These are phyloP conservation scores for Zaprionus lachaisei DNA, from an alignment of 1,140 invertebrate species.

Conservation along the genomic window DNA sequence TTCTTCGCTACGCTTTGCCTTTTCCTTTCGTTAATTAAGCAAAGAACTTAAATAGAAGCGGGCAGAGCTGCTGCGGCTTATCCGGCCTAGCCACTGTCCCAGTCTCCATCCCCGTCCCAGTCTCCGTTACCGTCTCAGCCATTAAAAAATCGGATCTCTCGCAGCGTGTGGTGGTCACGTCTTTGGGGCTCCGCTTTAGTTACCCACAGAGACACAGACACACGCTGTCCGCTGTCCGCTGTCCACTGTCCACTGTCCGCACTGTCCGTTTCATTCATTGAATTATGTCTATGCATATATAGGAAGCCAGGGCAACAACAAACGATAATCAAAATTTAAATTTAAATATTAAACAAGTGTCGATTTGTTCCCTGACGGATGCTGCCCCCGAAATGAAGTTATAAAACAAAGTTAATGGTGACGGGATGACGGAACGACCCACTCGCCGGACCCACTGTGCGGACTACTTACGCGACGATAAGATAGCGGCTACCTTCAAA, in stretches of 20 bases:
- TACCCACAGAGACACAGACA: slow-evolving; percentile 51
- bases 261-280: slow-evolving; percentile 60
- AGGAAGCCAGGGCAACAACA: slow-evolving; percentile 14
- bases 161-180: slow-evolving; percentile 69
- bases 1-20: slow-evolving; percentile 65
- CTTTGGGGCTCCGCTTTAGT: slow-evolving; percentile 19
- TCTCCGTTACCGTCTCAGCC: slow-evolving; percentile 3
- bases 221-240: not conserved
- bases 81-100: slow-evolving; percentile 41
- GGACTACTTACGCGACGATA: slow-evolving; percentile 52
- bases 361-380: slow-evolving; percentile 63
- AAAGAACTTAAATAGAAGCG: slow-evolving; percentile 68
- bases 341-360: slow-evolving; percentile 78
- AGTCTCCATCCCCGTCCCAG: not conserved
- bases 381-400: slow-evolving; percentile 64
- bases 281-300: slow-evolving; percentile 20
- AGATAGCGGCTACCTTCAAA: slow-evolving; percentile 71
- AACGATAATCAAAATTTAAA: slow-evolving; percentile 37
- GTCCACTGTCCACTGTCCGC: not conserved
- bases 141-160: slow-evolving; percentile 52
- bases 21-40: slow-evolving; percentile 76
- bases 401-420: slow-evolving; percentile 78
- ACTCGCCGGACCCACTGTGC: slow-evolving; percentile 18
- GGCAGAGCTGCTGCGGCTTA: slow-evolving; percentile 36
- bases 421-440: slow-evolving; percentile 32